Evolutionary conservation across 1,140 invertebrate genomes (phyloP).

Genomic region (Zeugodacus cucurbitae): DNA sequence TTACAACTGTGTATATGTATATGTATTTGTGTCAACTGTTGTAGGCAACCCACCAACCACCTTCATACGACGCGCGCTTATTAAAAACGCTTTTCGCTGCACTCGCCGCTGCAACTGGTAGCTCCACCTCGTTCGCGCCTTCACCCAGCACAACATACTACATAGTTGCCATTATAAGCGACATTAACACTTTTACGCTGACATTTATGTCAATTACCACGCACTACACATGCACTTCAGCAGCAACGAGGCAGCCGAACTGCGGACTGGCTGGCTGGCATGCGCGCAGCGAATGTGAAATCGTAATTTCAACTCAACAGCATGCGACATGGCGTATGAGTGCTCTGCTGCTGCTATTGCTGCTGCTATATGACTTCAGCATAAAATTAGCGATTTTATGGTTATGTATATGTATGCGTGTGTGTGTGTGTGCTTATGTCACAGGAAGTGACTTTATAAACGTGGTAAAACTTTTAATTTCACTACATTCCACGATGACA

Average conservation of each 20-base stretch:
- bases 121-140: neutral
- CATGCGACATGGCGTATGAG: constrained; percentile 21
- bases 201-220: constrained; percentile 35
- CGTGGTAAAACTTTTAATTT: constrained; percentile 24
- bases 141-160: neutral
- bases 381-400: constrained; percentile 34
- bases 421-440: neutral
- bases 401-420: neutral
- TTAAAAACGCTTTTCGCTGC: neutral
- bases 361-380: neutral
- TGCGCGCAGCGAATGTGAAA: neutral
- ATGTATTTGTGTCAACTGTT: neutral
- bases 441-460: constrained; percentile 19
- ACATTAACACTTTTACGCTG: constrained; percentile 35
- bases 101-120: neutral
- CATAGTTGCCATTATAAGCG: constrained; percentile 25
- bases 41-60: neutral
- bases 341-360: neutral
- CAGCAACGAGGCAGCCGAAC: neutral
- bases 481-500: neutral
- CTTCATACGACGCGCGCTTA: neutral
- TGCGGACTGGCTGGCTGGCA: neutral
- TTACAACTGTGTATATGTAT: neutral
- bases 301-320: neutral
- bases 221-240: neutral